Base-by-base conservation (phyloP, 2,113 vertebrate species). In the Istiophorus platypterus region DNA sequence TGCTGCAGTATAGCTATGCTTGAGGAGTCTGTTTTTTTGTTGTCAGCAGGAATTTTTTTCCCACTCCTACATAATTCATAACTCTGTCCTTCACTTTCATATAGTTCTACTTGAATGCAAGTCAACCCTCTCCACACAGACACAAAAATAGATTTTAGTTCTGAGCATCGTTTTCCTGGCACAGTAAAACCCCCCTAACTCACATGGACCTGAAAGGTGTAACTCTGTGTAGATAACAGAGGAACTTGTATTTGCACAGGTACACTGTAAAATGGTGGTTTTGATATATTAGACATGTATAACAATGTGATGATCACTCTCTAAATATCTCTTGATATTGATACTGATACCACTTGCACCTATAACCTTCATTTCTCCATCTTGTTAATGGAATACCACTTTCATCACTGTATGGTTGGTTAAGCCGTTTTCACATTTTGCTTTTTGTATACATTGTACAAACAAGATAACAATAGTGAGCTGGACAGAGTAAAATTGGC, bases 31-130 rank as follows among this genome's bases (percentile, higher is more conserved):
- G 80, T 89, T 85, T 88, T 85, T 89, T 89, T 92, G 82, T 91
- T 93, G 88, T 88, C 90, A 92, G 89, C 86, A 84, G 85, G 78
- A 76, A n/a, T n/a, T 87, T 90, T 87, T 85, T 78, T 88, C 89
- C 83, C 56, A 79, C 88, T 93, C 70, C 82, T 94, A 86, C 90
- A 93, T 95, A 92, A 93, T 94, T 93, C 85, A 93, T 94, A 87
- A 88, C 81, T 84, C 81, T 89, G 92, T 93, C 90, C 92, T 91
- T 93, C 89, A 92, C 92, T 93, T 93, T 92, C 88, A 89, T 91
- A 92, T 85, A 89, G 86, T 86, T 93, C 89, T 91, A 89, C 86
- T 89, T 91, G 81, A 92, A 93, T 92, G 80, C 89, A 85, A 92
- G 78, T 92, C 83, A 85, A 81, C 82, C 83, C 80, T 49, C 64